Percentiles rank a stretch among this genome's conserved stretches.
Evolutionary conservation across 2,113 vertebrate genomes (phyloP).

Genomic region (Hystrix cristata): DNA sequence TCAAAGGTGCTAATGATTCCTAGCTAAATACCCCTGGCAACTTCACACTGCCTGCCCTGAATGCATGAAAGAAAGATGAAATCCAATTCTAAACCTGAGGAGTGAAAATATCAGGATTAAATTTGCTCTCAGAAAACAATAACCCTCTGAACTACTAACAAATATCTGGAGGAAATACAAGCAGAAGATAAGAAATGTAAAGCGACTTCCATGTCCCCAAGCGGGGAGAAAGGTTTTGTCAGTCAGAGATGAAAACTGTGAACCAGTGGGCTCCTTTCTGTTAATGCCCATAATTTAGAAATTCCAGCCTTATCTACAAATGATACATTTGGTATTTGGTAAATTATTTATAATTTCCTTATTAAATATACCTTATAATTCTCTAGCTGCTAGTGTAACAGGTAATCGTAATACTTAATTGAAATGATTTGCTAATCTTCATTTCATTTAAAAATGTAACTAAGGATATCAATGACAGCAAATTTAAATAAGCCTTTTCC

Average conservation of each 20-base stretch:
- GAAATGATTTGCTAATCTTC: conserved; percentile 55
- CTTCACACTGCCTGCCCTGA: neutral
- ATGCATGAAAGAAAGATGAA: conserved; percentile 33
- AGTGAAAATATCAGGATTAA: conserved; percentile 61
- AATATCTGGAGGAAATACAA: conserved; percentile 42
- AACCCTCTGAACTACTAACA: conserved; percentile 39
- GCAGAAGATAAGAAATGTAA: neutral
- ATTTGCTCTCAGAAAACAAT: conserved; percentile 40
- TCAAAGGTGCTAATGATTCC: conserved; percentile 56
- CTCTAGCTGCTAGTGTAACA: conserved; percentile 56
- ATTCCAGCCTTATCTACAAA: conserved; percentile 59
- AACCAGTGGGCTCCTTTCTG: neutral
- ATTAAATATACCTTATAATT: conserved; percentile 33
- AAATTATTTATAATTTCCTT: conserved; percentile 63
- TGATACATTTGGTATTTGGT: conserved; percentile 51
- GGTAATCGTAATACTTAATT: conserved; percentile 66
- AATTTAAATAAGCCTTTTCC: conserved; percentile 59
- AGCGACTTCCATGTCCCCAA: neutral
- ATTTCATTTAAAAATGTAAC: conserved; percentile 64
- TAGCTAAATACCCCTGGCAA: conserved; percentile 60
- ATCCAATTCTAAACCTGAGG: conserved; percentile 47
- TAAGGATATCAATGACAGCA: conserved; percentile 39
- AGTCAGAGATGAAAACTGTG: conserved; percentile 26
- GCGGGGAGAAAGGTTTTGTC: neutral
- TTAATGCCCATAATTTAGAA: conserved; percentile 52